Percentiles rank a stretch among this genome's conserved stretches.
phyloP scores from a whole-genome alignment of 2,113 vertebrate species.

The Solea senegalensis region DNA sequence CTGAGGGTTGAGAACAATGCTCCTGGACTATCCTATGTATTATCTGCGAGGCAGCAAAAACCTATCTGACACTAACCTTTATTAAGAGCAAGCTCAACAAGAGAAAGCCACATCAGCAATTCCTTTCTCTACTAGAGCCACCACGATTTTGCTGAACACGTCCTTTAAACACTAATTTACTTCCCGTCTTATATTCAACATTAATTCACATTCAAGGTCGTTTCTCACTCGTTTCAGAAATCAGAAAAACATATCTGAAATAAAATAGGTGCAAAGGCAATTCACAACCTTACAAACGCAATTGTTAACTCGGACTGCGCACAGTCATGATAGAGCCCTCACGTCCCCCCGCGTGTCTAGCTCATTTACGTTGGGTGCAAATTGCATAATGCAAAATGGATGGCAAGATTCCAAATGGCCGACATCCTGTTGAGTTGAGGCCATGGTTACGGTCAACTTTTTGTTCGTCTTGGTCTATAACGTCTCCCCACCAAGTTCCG shows the following conservation, averaged over 20 bases:
- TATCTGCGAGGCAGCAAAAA: conserved; percentile 49
- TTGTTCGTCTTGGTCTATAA: no score
- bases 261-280: not conserved
- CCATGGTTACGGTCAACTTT: no score
- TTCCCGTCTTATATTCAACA: conserved; percentile 42
- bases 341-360: no score
- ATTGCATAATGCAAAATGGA: no score
- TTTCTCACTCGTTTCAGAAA: conserved; percentile 31
- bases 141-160: conserved; percentile 57
- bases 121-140: conserved; percentile 50
- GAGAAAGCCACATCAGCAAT: conserved; percentile 67
- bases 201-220: conserved; percentile 48
- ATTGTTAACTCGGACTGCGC: no score
- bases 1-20: conserved; percentile 31
- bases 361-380: no score
- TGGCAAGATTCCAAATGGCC: no score
- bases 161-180: conserved; percentile 52
- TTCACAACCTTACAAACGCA: not conserved
- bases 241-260: conserved; percentile 3
- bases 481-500: no score
- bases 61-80: conserved; percentile 61
- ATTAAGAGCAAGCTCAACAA: conserved; percentile 62
- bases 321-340: no score
- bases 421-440: no score
- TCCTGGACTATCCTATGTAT: conserved; percentile 12